Percentiles rank a stretch among this genome's conserved stretches.
Evolutionary conservation across 2,888 invertebrate genomes (phyloP).

Genomic region (Drosophila longiperda): DNA sequence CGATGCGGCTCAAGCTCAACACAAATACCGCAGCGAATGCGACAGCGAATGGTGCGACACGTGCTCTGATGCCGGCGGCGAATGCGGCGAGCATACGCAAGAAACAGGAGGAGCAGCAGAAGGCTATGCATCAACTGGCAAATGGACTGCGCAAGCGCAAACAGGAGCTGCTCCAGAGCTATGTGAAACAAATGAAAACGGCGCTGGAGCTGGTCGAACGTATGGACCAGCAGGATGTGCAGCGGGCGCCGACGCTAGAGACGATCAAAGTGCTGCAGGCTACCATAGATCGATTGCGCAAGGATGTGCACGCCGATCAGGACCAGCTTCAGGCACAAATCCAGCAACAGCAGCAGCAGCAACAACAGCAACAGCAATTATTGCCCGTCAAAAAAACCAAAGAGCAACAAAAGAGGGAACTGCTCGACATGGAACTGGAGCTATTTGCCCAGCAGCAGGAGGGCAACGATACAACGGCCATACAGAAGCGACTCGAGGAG

Average conservation of each 20-base stretch:
- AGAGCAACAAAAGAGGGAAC: conserved; percentile 94
- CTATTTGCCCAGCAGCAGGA: conserved; percentile 94
- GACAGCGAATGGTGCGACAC: conserved; percentile 85
- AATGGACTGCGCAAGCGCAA: conserved; percentile 93
- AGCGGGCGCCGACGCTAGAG: conserved; percentile 90
- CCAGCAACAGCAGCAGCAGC: conserved; percentile 75
- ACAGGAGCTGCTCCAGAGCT: conserved; percentile 94
- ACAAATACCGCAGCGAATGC: conserved; percentile 59
- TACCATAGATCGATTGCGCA: conserved; percentile 88
- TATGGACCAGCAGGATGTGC: conserved; percentile 89
- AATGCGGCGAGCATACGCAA: conserved; percentile 89
- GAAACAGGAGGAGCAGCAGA: conserved; percentile 90
- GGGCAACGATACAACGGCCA: conserved; percentile 93
- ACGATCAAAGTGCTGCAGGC: conserved; percentile 94
- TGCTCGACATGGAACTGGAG: conserved; percentile 96
- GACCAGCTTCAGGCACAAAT: conserved; percentile 84
- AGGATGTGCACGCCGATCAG: conserved; percentile 84
- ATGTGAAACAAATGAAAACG: conserved; percentile 94
- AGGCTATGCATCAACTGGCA: conserved; percentile 91
- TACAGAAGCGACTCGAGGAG: conserved; percentile 91
- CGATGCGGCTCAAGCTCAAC: conserved; percentile 64
- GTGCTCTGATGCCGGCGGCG: conserved; percentile 86
- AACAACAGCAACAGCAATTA: conserved; percentile 48
- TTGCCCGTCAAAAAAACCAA: conserved; percentile 87
- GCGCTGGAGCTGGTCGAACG: conserved; percentile 93